Base-by-base conservation (phyloP, 2,888 invertebrate species). In the Cataglyphis cursor region DNA sequence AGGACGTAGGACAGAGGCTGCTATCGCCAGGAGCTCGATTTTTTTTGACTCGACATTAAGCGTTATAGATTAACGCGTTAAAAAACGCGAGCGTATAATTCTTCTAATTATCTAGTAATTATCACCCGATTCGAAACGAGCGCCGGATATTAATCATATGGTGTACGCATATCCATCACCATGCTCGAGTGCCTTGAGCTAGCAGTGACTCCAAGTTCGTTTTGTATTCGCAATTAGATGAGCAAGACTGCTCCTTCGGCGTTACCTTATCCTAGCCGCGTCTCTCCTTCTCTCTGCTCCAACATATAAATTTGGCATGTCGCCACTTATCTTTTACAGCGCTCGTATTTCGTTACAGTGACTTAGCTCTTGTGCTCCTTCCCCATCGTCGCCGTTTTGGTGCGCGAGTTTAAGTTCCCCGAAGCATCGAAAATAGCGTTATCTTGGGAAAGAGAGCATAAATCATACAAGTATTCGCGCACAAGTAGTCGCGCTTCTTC, bases 241-340 rank as follows among this genome's bases (percentile, higher is more conserved):
- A 35, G n/a, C 66, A 38, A 54, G 38, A 68, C 28, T 31, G 44
- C 61, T 51, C 12, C 38, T 28, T 9, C n/a, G 3, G 3, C 28
- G 38, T 54, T 68, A 74, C 80, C 81, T 75, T 81, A 87, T 85
- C 76, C 61, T 62, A 28, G 15, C 75, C 5, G 76, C 66, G 57
- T 64, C 83, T 76, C 31, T 24, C 10, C 41, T 48, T 18, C 18
- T 6, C 6, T 48, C 3, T 2, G 4, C n/a, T 8, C 9, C 38
- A 76, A 65, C 82, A 61, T 74, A 89, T 87, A 87, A 68, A 75
- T 62, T 87, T 88, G 85, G 87, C 88, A 82, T 81, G 61, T 64
- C 65, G 89, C 88, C 88, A 89, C 74, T 83, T 78, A 75, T 75
- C 66, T 75, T 75, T 66, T 75, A 75, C 51, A 35, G 38, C 35